Base-by-base conservation (phyloP, 1,140 invertebrate genomes). In the Trichoplusia ni region DNA sequence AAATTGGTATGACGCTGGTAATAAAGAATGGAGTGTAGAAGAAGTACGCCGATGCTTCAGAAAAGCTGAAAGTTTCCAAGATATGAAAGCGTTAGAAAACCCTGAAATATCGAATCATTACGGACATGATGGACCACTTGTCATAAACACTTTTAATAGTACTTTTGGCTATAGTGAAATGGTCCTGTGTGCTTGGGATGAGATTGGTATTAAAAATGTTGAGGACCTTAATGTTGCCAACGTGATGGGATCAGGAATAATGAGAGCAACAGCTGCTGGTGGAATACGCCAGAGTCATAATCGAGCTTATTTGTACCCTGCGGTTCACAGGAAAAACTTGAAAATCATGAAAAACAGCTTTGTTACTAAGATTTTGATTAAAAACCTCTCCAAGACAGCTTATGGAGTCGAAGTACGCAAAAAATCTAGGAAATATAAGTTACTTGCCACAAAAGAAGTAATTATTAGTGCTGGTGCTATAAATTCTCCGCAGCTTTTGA, bases 321-420 rank as follows among this genome's bases (percentile, higher is more conserved):
- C 86, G 6, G 90, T 92, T n/a, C 64, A 92, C 9, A 91, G 94
- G 37, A 73, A 84, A 31, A 97, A 97, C 86, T 79, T 97, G 0
- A 92, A 93, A 58, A 88, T 96, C 0, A 78, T 95, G 3, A 94
- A 92, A 58, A 91, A 92, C 19, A 84, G 92, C 0, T 81, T 84
- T 27, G 94, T 92, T 0, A 92, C 90, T 0, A 91, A 88, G 60
- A 42, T 89, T 33, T 65, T 88, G 9, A 71, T 90, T n/a, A 49
- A 56, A 82, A 35, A 35, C 68, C 11, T 66, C 69, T 21, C 56
- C 16, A 73, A 77, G 49, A 40, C 13, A 54, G 82, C 78, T 4
- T 73, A 67, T 35, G 87, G 86, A 0, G 81, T 92, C 0, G 71
- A 77, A 59, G 83, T 91, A 16, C 67, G 83, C 23, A 46, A 65